These are phyloP conservation scores for Protonibea diacanthus DNA, from an alignment of 2,797 vertebrate genomes.

Conservation along the genomic window DNA sequence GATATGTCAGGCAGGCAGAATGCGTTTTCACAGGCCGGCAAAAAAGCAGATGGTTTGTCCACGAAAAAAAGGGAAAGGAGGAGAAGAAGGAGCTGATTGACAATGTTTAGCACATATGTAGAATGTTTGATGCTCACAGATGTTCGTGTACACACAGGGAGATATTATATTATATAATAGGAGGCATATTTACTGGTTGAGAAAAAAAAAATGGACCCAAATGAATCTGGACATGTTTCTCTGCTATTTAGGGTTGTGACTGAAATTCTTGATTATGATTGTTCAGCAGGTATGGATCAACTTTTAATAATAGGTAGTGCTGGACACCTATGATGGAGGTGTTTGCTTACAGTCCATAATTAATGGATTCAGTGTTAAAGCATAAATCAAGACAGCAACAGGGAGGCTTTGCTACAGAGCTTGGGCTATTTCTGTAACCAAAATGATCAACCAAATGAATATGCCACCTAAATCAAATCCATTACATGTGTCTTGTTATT, in stretches of 20 bases:
- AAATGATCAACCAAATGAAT: background rate
- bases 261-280: background rate
- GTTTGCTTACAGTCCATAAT: background rate
- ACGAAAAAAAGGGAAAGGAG: background rate
- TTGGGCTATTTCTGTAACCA: background rate
- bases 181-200: background rate
- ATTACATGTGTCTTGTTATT: background rate
- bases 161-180: constrained; percentile 3
- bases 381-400: background rate
- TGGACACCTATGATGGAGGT: background rate
- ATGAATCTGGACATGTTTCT: background rate
- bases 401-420: background rate
- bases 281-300: background rate
- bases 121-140: constrained; percentile 11
- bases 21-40: constrained; percentile 41
- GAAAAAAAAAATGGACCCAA: background rate
- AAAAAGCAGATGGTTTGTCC: constrained; percentile 68
- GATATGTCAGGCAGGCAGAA: constrained; percentile 61
- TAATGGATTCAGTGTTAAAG: background rate
- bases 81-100: constrained; percentile 26
- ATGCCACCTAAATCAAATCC: background rate
- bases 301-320: background rate
- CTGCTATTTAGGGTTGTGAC: background rate
- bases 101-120: constrained; percentile 4
- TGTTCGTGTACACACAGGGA: constrained; percentile 32